These are phyloP conservation scores for Blastomussa wellsi DNA, from an alignment of 92 coral and sea anemone species.

Conservation along the genomic window DNA sequence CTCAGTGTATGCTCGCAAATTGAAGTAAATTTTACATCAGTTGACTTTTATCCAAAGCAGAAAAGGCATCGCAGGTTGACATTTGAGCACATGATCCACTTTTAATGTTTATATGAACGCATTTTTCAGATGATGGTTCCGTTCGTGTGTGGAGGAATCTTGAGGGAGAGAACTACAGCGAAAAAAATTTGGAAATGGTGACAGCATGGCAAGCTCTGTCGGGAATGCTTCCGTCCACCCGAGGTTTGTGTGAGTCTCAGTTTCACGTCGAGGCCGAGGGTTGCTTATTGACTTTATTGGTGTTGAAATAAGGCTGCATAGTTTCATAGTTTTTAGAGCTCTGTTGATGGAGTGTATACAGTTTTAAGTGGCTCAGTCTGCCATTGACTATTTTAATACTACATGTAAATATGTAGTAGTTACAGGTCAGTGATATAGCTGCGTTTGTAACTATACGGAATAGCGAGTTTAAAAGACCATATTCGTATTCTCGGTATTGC, in stretches of 20 bases:
- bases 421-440: too few relatives aligned
- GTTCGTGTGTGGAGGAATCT: slow-evolving; percentile 89
- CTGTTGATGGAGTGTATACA: background rate
- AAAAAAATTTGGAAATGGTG: slow-evolving; percentile 77
- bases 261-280: background rate
- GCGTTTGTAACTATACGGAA: too few relatives aligned
- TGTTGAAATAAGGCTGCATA: background rate
- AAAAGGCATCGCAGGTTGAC: background rate
- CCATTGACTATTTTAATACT: too few relatives aligned
- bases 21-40: too few relatives aligned
- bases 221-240: slow-evolving; percentile 91
- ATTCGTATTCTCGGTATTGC: too few relatives aligned
- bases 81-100: too few relatives aligned
- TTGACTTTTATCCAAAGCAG: background rate
- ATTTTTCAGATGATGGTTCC: slow-evolving; percentile 83
- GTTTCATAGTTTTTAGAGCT: background rate
- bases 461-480: too few relatives aligned
- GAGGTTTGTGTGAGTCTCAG: slow-evolving; percentile 60
- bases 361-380: background rate
- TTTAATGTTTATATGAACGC: background rate
- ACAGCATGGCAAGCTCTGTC: slow-evolving; percentile 99
- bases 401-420: too few relatives aligned
- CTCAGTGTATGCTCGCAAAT: too few relatives aligned
- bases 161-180: slow-evolving; percentile 54
- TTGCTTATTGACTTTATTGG: background rate